Evolutionary conservation across 2,113 vertebrate species (phyloP).

Genomic region (Sapayoa aenigma): DNA sequence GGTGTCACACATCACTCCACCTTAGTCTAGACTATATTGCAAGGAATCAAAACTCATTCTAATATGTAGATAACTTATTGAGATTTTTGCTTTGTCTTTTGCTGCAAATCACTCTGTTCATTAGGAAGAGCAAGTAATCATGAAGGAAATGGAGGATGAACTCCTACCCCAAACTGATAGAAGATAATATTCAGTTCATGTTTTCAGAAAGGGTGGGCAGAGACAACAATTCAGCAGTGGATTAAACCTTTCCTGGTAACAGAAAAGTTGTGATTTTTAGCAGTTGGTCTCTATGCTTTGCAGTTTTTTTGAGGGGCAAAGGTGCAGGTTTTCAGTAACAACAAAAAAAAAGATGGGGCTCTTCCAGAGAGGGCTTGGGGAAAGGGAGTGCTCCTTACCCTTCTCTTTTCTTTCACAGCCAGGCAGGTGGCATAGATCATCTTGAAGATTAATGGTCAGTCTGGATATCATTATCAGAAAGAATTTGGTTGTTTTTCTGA

Average conservation of each 20-base stretch:
- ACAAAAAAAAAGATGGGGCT: fast-evolving
- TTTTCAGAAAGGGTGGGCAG: background rate
- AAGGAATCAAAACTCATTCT: background rate
- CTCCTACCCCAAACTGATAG: background rate
- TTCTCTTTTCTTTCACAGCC: background rate
- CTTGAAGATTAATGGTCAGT: background rate
- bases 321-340: background rate
- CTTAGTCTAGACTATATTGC: background rate
- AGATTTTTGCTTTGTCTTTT: background rate
- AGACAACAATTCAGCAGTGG: background rate
- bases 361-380: background rate
- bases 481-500: background rate
- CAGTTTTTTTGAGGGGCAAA: fast-evolving
- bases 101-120: background rate
- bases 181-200: background rate
- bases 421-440: background rate
- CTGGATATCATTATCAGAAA: background rate
- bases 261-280: background rate
- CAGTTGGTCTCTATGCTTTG: background rate
- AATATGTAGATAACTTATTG: background rate
- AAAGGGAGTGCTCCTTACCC: background rate
- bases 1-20: background rate
- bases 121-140: background rate
- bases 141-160: background rate
- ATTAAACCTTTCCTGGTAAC: background rate